A percentile compares a stretch with the other conserved stretches of the same genome.
phyloP scores from a whole-genome alignment of 2,888 invertebrate species.

The Catocala sponsa region DNA sequence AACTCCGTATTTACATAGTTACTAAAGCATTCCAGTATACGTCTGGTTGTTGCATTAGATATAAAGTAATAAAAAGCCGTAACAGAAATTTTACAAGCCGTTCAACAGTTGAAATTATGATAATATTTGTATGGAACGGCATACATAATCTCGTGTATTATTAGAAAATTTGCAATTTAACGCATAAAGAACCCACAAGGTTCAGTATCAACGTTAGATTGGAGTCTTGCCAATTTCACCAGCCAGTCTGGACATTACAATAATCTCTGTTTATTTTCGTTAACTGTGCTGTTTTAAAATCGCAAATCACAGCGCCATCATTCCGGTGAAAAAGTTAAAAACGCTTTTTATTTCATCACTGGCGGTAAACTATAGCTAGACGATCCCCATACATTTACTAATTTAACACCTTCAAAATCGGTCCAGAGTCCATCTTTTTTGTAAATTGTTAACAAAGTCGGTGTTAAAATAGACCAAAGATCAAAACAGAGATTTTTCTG shows the following conservation, averaged over 20 bases:
- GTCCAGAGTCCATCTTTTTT: conserved; percentile 24
- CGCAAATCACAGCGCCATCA: conserved; percentile 52
- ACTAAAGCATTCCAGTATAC: conserved; percentile 5
- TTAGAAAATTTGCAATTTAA: conserved; percentile 59
- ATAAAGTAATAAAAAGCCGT: conserved; percentile 25
- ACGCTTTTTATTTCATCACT: conserved; percentile 29
- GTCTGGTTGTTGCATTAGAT: conserved; percentile 10
- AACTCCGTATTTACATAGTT: conserved; percentile 12
- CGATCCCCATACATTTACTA: conserved; percentile 22
- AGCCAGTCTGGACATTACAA: conserved; percentile 67
- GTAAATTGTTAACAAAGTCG: conserved; percentile 13
- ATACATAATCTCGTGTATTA: conserved; percentile 51
- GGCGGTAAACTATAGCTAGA: conserved; percentile 16
- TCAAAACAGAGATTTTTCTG: conserved; percentile 8
- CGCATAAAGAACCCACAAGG: conserved; percentile 68
- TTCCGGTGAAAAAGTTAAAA: conserved; percentile 34
- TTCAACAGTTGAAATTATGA: conserved; percentile 35
- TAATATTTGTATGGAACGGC: conserved; percentile 38
- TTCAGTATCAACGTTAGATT: conserved; percentile 61
- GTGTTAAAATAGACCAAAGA: conserved; percentile 26
- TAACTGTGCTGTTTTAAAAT: conserved; percentile 60
- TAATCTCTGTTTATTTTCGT: conserved; percentile 68
- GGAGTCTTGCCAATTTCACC: conserved; percentile 68
- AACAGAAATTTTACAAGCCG: conserved; percentile 41
- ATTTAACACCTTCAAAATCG: conserved; percentile 27